A percentile compares a stretch with the other conserved stretches of the same genome.
These are phyloP conservation scores for Simalia tracyae DNA, from an alignment of 2,797 vertebrate species.

Conservation along the genomic window DNA sequence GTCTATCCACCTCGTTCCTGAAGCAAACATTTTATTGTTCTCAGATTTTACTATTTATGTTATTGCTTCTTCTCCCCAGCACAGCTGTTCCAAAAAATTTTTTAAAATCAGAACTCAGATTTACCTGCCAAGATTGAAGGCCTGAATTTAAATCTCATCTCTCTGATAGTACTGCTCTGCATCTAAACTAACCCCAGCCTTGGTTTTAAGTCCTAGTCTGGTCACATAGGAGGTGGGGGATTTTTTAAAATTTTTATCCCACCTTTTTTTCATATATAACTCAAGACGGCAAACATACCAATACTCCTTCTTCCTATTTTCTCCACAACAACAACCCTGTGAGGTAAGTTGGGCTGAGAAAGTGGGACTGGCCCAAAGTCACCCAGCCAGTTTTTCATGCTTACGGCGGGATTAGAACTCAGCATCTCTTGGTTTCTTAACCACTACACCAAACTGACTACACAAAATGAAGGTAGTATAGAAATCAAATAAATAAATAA, in stretches of 20 bases:
- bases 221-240: background rate
- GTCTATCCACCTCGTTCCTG: background rate
- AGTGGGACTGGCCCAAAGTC: no score
- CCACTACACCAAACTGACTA: no score
- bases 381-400: no score
- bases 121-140: background rate
- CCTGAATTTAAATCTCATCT: no score
- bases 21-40: background rate
- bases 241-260: no score
- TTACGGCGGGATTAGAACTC: no score
- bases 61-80: background rate
- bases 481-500: background rate
- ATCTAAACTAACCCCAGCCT: background rate
- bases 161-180: background rate
- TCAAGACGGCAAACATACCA: no score
- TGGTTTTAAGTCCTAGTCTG: background rate
- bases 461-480: background rate
- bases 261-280: no score
- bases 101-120: background rate
- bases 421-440: no score
- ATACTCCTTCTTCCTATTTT: no score
- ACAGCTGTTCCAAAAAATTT: background rate
- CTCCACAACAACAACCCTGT: no score
- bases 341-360: no score
- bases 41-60: background rate